These are phyloP conservation scores for Sorex maritimensis DNA, from an alignment of 2,797 vertebrate genomes.

Conservation along the genomic window DNA sequence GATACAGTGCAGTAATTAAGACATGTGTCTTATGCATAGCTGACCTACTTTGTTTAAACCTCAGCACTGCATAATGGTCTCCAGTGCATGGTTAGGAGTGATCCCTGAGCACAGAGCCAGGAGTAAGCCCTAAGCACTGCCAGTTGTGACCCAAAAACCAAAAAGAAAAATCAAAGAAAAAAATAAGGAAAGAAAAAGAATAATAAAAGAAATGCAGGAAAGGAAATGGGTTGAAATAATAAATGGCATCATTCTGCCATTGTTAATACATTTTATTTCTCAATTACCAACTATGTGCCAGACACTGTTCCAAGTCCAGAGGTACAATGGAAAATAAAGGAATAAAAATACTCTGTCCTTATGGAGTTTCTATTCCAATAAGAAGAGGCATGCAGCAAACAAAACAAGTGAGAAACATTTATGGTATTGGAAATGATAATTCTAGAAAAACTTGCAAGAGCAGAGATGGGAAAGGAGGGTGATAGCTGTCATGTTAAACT, in stretches of 20 bases:
- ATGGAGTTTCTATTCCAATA: background rate
- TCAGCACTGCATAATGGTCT: no score
- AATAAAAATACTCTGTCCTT: background rate
- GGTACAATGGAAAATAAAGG: slow-evolving; percentile 31
- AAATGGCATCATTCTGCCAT: background rate
- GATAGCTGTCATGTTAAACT: background rate
- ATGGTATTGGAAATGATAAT: background rate
- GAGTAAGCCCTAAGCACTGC: no score
- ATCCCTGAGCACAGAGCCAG: no score
- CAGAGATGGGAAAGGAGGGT: background rate
- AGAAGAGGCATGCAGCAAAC: background rate
- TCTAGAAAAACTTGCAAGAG: background rate
- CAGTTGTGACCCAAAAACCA: no score
- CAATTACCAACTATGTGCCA: background rate
- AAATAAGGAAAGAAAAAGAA: background rate
- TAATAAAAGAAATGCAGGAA: background rate
- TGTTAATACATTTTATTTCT: background rate
- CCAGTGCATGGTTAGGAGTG: no score
- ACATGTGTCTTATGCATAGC: no score
- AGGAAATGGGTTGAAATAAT: background rate
- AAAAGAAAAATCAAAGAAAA: no score
- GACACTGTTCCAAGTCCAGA: background rate
- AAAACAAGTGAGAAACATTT: background rate
- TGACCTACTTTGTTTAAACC: no score
- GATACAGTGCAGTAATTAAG: no score